A percentile compares a stretch with the other conserved stretches of the same genome.
phyloP scores from a whole-genome alignment of 1,140 invertebrate genomes.

The Alviniconcha marisindica region DNA sequence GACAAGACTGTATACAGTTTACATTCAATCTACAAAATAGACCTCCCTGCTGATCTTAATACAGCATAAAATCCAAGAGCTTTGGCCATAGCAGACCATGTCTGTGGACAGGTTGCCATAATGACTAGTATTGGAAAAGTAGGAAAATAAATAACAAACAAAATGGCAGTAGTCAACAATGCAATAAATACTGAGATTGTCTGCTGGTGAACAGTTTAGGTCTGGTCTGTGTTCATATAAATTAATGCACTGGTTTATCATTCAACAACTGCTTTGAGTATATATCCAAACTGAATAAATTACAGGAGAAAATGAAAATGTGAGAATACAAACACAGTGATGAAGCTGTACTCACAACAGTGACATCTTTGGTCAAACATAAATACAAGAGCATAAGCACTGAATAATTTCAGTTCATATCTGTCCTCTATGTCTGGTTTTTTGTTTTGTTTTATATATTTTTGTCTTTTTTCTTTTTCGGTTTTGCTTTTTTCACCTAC shows the following conservation, averaged over 20 bases:
- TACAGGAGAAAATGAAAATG: background rate
- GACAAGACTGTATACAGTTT: conserved; percentile 26
- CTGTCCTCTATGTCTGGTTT: background rate
- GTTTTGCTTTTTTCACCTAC: too few relatives aligned
- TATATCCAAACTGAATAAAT: background rate
- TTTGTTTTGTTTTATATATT: background rate
- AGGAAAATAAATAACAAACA: background rate
- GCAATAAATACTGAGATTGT: conserved; percentile 1
- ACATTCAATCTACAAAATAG: conserved; percentile 41
- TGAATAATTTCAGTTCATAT: too few relatives aligned
- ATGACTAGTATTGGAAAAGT: background rate
- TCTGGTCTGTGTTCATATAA: background rate
- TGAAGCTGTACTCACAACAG: background rate
- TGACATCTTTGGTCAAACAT: background rate
- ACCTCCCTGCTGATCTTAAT: conserved; percentile 41
- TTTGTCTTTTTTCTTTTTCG: background rate
- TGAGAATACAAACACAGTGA: background rate
- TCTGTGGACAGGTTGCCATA: background rate
- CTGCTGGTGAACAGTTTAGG: background rate
- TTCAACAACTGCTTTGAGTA: too few relatives aligned
- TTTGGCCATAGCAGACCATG: background rate
- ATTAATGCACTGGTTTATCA: background rate
- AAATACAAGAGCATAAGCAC: background rate
- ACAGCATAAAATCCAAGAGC: background rate
- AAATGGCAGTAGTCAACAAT: background rate